Evolutionary conservation across 1,140 invertebrate genomes (phyloP), one percentile per base, ranked within the genome.

Genomic region (Drosophila asahinai): DNA sequence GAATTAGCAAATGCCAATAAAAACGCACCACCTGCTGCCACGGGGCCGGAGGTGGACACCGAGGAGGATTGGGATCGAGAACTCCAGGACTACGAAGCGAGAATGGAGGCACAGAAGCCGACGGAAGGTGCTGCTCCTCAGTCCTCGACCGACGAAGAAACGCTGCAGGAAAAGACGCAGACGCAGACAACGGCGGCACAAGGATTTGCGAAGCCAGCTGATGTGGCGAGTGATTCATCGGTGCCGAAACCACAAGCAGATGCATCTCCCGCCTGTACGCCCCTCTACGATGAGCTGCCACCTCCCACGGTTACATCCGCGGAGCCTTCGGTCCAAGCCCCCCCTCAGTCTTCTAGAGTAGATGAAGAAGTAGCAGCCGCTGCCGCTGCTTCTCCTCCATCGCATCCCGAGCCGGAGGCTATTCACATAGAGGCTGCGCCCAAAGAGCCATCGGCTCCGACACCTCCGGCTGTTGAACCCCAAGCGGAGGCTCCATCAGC

Each of bases 31-130:
- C n/a, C 42, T 14, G 19, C 52, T 17, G 19, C 36, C 25, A 64
- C 17, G 17, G 63, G 15, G 12, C 17, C 19, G 25, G 67, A 15
- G 17, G 70, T 33, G 27, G 92, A 93, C 25, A 93, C 92, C 11
- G 92, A 93, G 72, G 92, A 90, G 17, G 92, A 93, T 72, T 93
- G 92, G 92, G 92, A 93, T 79, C 77, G 72, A 8, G 92, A 93
- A 49, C 77, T 93, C 5, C 72, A 82, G 57, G 92, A 93, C 36
- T 91, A 91, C 43, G 86, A 93, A 61, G 84, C 80, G 38, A 74
- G 87, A 74, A 71, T 76, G 77, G 80, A 91, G 19, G 70, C 76
- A 5, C 70, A 89, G 8, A 78, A 84, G 43, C 65, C 81, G 15
- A 62, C 25, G n/a, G 40, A 72, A 45, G 33, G 9, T 25, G 49